Evolutionary conservation across 2,888 invertebrate species (phyloP).

Genomic region (Acronicta aceris): DNA sequence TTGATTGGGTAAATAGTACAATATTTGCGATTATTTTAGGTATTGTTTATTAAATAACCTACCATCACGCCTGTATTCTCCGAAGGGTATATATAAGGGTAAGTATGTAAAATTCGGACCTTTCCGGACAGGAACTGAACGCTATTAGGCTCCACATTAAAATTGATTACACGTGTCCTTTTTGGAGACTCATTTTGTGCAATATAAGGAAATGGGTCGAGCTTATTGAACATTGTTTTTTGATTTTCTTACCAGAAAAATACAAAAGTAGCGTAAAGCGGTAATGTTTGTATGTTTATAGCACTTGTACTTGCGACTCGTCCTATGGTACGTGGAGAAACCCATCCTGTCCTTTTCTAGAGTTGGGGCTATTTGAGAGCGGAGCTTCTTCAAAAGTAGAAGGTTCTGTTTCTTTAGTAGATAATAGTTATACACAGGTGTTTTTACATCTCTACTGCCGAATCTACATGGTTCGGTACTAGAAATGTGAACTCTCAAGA

Average conservation of each 20-base stretch:
- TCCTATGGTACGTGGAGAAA: neutral
- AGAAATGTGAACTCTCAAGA: too few relatives aligned
- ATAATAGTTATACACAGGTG: too few relatives aligned
- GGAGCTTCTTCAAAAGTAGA: too few relatives aligned
- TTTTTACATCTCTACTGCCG: too few relatives aligned
- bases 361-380: too few relatives aligned
- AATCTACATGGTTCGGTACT: too few relatives aligned
- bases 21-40: slow-evolving; percentile 8
- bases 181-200: slow-evolving; percentile 50
- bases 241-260: slow-evolving; percentile 40
- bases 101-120: slow-evolving; percentile 46
- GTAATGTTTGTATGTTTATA: slow-evolving; percentile 21
- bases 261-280: slow-evolving; percentile 19
- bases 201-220: slow-evolving; percentile 47
- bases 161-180: slow-evolving; percentile 55
- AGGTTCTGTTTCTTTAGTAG: too few relatives aligned
- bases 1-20: slow-evolving; percentile 7
- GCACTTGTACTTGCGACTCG: neutral
- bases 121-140: slow-evolving; percentile 43
- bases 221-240: slow-evolving; percentile 45
- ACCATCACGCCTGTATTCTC: too few relatives aligned
- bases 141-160: slow-evolving; percentile 49
- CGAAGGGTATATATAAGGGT: slow-evolving; percentile 42
- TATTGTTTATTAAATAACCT: slow-evolving; percentile 8
- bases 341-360: neutral